Conservation (phyloP, 2,797 vertebrate genomes). For the Crenuchus spilurus region DNA sequence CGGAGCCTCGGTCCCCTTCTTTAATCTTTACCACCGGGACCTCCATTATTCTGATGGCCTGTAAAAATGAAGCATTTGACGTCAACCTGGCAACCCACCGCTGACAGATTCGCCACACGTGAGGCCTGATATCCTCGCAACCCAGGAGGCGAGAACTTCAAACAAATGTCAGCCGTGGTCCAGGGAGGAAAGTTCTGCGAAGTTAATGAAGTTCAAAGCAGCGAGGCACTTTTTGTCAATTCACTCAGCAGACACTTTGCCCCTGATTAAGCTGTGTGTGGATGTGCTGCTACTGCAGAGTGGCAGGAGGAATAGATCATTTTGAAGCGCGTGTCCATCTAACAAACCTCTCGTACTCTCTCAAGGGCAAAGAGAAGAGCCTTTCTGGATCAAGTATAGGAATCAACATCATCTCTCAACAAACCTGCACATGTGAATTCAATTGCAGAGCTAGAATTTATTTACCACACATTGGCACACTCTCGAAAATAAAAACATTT, state of each 20-base stretch:
- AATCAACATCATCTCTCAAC: conserved; percentile 30
- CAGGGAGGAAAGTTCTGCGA: conserved; percentile 51
- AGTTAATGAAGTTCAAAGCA: conserved; percentile 67
- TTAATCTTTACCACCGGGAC: conserved; percentile 98
- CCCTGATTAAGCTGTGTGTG: conserved; percentile 65
- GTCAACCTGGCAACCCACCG: conserved; percentile 55
- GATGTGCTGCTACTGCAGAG: conserved; percentile 59
- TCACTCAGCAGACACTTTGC: conserved; percentile 37
- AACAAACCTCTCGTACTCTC: conserved; percentile 56
- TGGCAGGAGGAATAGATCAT: conserved; percentile 62
- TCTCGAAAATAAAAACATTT: neutral
- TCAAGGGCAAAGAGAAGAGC: conserved; percentile 54
- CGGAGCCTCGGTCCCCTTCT: conserved; percentile 83
- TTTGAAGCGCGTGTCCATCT: conserved; percentile 63
- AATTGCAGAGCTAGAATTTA: too few species aligned
- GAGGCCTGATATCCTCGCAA: conserved; percentile 53
- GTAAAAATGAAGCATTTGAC: conserved; percentile 76
- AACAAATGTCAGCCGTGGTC: conserved; percentile 64
- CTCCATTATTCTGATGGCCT: conserved; percentile 96
- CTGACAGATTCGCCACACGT: conserved; percentile 57
- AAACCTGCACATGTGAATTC: neutral
- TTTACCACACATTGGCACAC: neutral
- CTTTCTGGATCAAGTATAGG: neutral
- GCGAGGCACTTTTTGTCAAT: conserved; percentile 27
- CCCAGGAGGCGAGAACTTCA: conserved; percentile 62